Percentiles rank a stretch among this genome's conserved stretches.
phyloP scores from a whole-genome alignment of 2,888 invertebrate genomes.

The Leptinotarsa juncta region DNA sequence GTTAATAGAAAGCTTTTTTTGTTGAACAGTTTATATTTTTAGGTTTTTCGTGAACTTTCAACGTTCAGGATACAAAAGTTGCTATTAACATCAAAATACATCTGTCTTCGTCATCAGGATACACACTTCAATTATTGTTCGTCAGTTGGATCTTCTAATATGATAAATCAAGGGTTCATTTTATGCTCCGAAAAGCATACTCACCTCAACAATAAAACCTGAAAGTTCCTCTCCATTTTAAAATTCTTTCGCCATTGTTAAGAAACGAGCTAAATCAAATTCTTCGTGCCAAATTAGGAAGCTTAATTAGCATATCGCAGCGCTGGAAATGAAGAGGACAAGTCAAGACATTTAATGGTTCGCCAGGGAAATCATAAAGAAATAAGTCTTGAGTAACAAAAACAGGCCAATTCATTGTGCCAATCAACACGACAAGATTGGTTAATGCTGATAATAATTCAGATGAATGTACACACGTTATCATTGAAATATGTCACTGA shows the following conservation, averaged over 20 bases:
- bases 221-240: constrained; percentile 21
- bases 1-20: no score
- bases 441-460: neutral
- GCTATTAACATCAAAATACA: no score
- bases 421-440: constrained; percentile 34
- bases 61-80: no score
- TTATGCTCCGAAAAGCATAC: constrained; percentile 2
- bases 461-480: no score
- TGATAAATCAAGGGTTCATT: constrained; percentile 9
- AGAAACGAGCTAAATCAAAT: constrained; percentile 33
- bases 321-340: constrained; percentile 41
- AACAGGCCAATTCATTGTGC: constrained; percentile 47
- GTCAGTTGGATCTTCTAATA: neutral
- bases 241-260: constrained; percentile 27
- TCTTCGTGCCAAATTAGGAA: constrained; percentile 38
- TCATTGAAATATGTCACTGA: no score
- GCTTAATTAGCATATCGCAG: constrained; percentile 41
- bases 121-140: neutral
- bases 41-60: no score
- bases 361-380: constrained; percentile 49
- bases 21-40: no score
- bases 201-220: constrained; percentile 11
- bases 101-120: no score
- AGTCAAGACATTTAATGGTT: constrained; percentile 48
- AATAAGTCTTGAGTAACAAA: constrained; percentile 44